Percentiles rank a stretch among this genome's conserved stretches.
Evolutionary conservation across 2,113 vertebrate genomes (phyloP).

Genomic region (Zingel zingel): DNA sequence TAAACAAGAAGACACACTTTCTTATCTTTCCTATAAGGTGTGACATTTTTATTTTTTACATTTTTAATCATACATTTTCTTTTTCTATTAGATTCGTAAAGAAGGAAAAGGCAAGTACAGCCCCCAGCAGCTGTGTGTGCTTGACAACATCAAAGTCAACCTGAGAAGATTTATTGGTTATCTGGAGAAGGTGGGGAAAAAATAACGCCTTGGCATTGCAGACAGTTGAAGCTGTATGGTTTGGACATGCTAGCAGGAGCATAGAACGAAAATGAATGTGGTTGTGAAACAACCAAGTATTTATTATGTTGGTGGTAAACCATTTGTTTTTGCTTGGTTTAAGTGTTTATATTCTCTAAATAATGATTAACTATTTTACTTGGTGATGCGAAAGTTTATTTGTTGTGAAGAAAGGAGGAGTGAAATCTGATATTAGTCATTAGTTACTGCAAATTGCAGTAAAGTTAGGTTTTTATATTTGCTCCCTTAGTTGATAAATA

Average conservation of each 20-base stretch:
- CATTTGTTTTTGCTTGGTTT: constrained; percentile 29
- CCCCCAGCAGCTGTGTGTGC: constrained; percentile 92
- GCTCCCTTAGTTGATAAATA: background rate
- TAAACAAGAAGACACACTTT: too few species aligned
- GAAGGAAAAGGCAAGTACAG: constrained; percentile 90
- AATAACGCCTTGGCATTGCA: constrained; percentile 48
- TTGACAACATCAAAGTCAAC: constrained; percentile 96
- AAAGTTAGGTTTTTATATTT: background rate
- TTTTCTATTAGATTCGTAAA: constrained; percentile 89
- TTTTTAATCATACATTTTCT: background rate
- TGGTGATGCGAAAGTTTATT: constrained; percentile 33
- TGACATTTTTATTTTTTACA: too few species aligned
- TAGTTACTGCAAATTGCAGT: constrained; percentile 33
- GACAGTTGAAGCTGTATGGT: constrained; percentile 3
- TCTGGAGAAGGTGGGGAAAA: constrained; percentile 88
- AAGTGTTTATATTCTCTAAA: constrained; percentile 52
- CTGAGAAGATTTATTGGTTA: constrained; percentile 95
- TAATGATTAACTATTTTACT: constrained; percentile 49
- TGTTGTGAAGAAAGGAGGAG: constrained; percentile 7
- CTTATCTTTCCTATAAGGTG: too few species aligned
- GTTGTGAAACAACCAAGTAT: constrained; percentile 60
- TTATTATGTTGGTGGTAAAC: constrained; percentile 53
- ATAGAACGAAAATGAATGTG: constrained; percentile 5
- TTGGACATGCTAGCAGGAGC: constrained; percentile 28
- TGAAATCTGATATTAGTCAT: background rate